A percentile compares a stretch with the other conserved stretches of the same genome.
Evolutionary conservation across 2,888 invertebrate species (phyloP).

Genomic region (Geotrupes spiniger): DNA sequence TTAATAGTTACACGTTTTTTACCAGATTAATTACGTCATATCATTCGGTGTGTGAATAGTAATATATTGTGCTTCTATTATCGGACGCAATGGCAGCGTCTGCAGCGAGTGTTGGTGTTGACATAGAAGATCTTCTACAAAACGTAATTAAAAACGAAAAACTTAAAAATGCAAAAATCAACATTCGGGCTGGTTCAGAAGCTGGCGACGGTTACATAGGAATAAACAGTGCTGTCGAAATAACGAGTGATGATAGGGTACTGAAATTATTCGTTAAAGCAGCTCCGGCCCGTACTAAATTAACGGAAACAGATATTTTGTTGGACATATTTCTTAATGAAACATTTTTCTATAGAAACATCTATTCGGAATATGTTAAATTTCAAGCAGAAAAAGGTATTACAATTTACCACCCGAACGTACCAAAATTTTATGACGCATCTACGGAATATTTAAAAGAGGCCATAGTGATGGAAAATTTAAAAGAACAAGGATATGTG

Average conservation of each 20-base stretch:
- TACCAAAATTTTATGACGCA: too few relatives aligned
- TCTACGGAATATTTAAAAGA: too few relatives aligned
- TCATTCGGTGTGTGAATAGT: too few relatives aligned
- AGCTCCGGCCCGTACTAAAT: not conserved
- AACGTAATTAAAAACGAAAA: constrained; percentile 6
- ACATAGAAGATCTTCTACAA: constrained; percentile 5
- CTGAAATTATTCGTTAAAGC: constrained; percentile 13
- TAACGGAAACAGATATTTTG: not conserved
- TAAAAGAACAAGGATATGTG: constrained; percentile 43
- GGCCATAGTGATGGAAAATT: too few relatives aligned
- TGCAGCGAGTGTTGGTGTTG: too few relatives aligned
- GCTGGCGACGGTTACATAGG: constrained; percentile 14
- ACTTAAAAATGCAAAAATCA: constrained; percentile 4
- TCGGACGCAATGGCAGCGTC: too few relatives aligned
- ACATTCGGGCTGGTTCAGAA: constrained; percentile 9
- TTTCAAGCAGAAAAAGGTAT: too few relatives aligned
- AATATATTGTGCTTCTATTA: too few relatives aligned
- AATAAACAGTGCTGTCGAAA: constrained; percentile 6
- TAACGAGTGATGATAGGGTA: constrained; percentile 6
- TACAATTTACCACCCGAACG: too few relatives aligned
- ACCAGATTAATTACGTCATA: too few relatives aligned
- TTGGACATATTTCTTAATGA: constrained; percentile 4
- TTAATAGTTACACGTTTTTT: too few relatives aligned
- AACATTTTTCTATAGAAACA: constrained; percentile 5
- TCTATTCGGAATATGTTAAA: constrained; percentile 3